Evolutionary conservation across 2,888 invertebrate species (phyloP), one percentile per base, ranked within the genome.

Genomic region (Drosophila nigricruria): DNA sequence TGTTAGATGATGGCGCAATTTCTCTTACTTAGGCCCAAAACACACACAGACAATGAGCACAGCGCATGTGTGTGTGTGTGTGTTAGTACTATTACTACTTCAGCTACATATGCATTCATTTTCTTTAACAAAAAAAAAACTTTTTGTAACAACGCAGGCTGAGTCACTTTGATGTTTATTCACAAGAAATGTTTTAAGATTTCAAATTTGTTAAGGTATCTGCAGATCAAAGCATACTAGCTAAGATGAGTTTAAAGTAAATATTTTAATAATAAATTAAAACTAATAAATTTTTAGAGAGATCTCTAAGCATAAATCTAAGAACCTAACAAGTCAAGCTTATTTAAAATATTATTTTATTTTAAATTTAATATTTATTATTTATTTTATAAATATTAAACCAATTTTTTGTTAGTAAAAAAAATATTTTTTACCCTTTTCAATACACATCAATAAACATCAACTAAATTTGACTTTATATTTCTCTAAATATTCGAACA

Each of bases 1-100:
- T 78, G 64, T 77, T 72, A 30, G 56, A 79, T 76, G 81, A 85
- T 73, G 68, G 69, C 85, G 81, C 79, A 62, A 87, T 87, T 82
- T 89, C 72, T 87, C 86, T 77, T 87, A 81, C 86, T 87, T 87
- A 88, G 54, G 66, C 47, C 45, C 60, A 63, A 50, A 38, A 59
- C 47, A 64, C 47, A 63, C 69, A 54, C 36, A 40, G 9, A 67
- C 45, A 66, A 62, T 63, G 53, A 52, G 65, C 54, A 70, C n/a
- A 2, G 1, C 14, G 40, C 65, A 27, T 53, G 45, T 65, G 36
- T 49, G 14, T 23, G 23, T 5, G 5, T 38, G 12, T 42, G 43
- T 62, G 61, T 36, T 56, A 50, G 10, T 45, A n/a, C n/a, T 34
- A 25, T 23, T 60, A 38, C 63, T 27, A 18, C 53, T 34, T n/a